Conservation (phyloP, 2,888 invertebrate genomes). For the Cacoxenus indagator region DNA sequence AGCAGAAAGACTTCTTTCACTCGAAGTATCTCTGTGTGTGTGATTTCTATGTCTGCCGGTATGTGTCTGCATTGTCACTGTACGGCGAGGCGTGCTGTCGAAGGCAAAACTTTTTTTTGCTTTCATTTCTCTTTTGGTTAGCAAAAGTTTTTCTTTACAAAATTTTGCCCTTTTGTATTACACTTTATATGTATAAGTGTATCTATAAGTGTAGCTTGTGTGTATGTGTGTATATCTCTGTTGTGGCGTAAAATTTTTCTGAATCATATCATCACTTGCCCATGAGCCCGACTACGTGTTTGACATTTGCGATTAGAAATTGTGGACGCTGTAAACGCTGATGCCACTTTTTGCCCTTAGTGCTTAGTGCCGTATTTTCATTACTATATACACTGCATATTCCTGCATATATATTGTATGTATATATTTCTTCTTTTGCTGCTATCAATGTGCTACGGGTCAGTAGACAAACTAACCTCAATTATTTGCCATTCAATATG, state of each 20-base stretch:
- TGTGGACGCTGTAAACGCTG: conserved; percentile 6
- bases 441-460: conserved; percentile 38
- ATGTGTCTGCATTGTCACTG: conserved; percentile 4
- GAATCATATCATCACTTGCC: conserved; percentile 50
- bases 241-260: conserved; percentile 15
- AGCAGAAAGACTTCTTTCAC: not conserved
- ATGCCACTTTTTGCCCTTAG: not conserved
- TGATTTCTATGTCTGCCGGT: not conserved
- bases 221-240: conserved; percentile 2
- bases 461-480: conserved; percentile 58
- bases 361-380: not conserved
- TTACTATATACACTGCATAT: not conserved
- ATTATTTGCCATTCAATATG: conserved; percentile 61
- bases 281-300: conserved; percentile 59
- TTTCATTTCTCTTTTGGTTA: no score
- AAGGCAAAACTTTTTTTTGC: conserved; percentile 58
- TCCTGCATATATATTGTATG: not conserved
- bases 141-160: conserved; percentile 60
- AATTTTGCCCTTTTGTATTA: conserved; percentile 59
- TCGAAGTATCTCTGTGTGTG: not conserved
- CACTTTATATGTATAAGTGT: conserved; percentile 37
- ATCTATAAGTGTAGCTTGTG: conserved; percentile 30
- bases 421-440: conserved; percentile 13
- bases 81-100: conserved; percentile 47
- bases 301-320: conserved; percentile 51